phyloP scores from a whole-genome alignment of 2,797 vertebrate species.

The Glossophaga mutica region DNA sequence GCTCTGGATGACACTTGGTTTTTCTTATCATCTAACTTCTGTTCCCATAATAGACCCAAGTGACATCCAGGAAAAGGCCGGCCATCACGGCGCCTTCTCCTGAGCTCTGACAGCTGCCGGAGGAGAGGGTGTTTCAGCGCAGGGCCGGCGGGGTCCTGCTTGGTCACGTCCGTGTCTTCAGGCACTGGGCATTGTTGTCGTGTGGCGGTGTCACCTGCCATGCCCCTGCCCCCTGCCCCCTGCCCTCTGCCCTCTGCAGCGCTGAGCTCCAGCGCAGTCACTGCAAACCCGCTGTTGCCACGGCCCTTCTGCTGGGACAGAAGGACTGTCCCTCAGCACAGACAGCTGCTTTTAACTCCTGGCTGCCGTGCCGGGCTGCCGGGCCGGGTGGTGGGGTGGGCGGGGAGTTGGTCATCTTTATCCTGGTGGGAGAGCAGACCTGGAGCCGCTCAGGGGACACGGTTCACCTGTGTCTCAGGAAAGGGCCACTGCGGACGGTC shows the following conservation, averaged over 20 bases:
- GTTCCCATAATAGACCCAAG: conserved; percentile 51
- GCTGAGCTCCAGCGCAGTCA: neutral
- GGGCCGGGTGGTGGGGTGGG: neutral
- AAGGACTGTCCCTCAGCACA: neutral
- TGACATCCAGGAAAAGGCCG: conserved; percentile 32
- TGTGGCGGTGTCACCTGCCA: accelerated
- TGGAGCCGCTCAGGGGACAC: neutral
- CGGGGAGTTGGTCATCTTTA: neutral
- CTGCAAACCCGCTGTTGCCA: neutral
- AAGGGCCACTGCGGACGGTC: neutral
- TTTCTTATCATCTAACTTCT: conserved; percentile 57
- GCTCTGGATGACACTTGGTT: conserved; percentile 43
- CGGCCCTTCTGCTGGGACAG: neutral
- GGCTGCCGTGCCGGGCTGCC: neutral
- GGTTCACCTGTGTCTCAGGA: neutral
- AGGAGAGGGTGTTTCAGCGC: neutral
- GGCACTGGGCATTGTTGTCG: accelerated
- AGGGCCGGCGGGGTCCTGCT: neutral
- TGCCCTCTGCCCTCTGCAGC: neutral
- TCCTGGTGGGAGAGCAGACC: neutral
- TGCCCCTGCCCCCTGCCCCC: neutral
- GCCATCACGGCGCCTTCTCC: accelerated
- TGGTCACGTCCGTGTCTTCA: neutral
- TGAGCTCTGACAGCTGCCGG: neutral
- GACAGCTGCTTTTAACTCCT: neutral